These are phyloP conservation scores for Caenorhabditis elegans DNA, from an alignment of 1,140 invertebrate species.

Conservation along the genomic window WBcel235 BX284605.5:12676001-12676500, in stretches of 20 bases:
- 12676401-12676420: background rate
- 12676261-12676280: background rate
- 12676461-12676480: background rate
- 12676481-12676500: background rate
- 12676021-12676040: no score
- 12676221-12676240: background rate
- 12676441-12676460: no score
- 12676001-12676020: no score
- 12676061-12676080: no score
- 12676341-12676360: background rate
- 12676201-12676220: no score
- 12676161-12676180: background rate
- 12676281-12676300: conserved; percentile 6
- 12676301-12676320: background rate
- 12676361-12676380: background rate
- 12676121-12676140: no score
- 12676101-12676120: no score
- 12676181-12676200: background rate
- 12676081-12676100: no score
- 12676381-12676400: background rate
- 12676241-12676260: background rate
- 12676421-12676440: background rate
- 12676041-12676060: no score
- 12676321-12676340: background rate
- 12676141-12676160: no score